phyloP scores from a whole-genome alignment of 2,888 invertebrate genomes.

The Pterobdella sp. region DNA sequence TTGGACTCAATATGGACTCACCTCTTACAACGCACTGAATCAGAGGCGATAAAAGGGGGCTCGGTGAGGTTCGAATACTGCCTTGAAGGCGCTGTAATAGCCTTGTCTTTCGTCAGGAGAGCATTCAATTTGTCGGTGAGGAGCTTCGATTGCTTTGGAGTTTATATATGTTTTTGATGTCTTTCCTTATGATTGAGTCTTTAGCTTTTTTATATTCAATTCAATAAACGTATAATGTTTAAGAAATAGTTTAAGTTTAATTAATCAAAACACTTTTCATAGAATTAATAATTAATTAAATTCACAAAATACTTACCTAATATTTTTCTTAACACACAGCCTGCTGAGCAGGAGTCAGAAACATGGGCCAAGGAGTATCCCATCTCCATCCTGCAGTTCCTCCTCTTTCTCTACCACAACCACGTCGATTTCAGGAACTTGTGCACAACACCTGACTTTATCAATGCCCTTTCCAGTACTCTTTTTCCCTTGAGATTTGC shows the following conservation, averaged over 20 bases:
- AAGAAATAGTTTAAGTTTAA: no score
- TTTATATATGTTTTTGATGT: no score
- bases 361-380: conserved; percentile 50
- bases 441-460: conserved; percentile 82
- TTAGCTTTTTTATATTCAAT: no score
- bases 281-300: no score
- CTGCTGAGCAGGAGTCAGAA: conserved; percentile 38
- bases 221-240: no score
- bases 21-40: conserved; percentile 68
- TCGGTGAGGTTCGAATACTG: conserved; percentile 59
- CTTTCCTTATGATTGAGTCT: no score
- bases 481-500: conserved; percentile 60
- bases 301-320: no score
- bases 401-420: conserved; percentile 91
- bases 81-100: conserved; percentile 79
- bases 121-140: conserved; percentile 42
- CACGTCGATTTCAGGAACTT: conserved; percentile 82
- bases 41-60: conserved; percentile 46
- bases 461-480: conserved; percentile 74
- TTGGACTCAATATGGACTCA: conserved; percentile 85
- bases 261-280: no score
- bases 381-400: conserved; percentile 61
- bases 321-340: conserved; percentile 27
- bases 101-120: conserved; percentile 73
- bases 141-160: no score